Base-by-base conservation (phyloP, 1,140 invertebrate genomes). In the Eriosoma lanigerum region DNA sequence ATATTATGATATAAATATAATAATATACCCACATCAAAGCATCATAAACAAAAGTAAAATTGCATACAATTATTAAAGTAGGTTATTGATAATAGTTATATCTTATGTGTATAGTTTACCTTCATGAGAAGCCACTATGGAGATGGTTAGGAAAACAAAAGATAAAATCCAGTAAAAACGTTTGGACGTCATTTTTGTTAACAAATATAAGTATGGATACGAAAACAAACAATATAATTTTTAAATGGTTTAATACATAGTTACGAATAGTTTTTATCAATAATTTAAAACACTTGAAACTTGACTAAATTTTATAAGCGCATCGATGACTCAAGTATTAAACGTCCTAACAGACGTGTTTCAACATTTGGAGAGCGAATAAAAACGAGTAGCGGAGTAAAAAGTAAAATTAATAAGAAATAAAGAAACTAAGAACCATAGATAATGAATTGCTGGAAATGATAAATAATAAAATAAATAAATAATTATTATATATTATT, bases 401-500 rank as follows among this genome's bases (percentile, higher is more conserved):
- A 29, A 60, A 26, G 1, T 60, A 60, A 66, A 10, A 29, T 17
- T 21, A 19, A 64, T 26, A 64, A 68, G 32, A 38, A 3, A 19
- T 21, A 68, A 68, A 19, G 13, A 73, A n/a, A n/a, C n/a, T n/a
- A n/a, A n/a, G n/a, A n/a, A n/a, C n/a, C n/a, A n/a, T n/a, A n/a
- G n/a, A n/a, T n/a, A n/a, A n/a, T n/a, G 26, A 52, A 54, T 24
- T 52, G 19, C 48, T 50, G 19, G 32, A 66, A 38, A 29, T 48
- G 10, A 8, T 26, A 24, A 44, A 38, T 38, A 38, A 38, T 4
- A 4, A 38, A 38, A 4, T 38, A 48, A 50, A 75, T 17, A 56
- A 75, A 38, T 75, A 75, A 44, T 73, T 50, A 29, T 50, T 75
- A 56, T 56, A 38, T 12, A 26, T 26, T n/a, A n/a, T n/a, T n/a